Evolutionary conservation across 2,113 vertebrate species (phyloP), one percentile per base, ranked within the genome.

Genomic region (Cynocephalus volans): DNA sequence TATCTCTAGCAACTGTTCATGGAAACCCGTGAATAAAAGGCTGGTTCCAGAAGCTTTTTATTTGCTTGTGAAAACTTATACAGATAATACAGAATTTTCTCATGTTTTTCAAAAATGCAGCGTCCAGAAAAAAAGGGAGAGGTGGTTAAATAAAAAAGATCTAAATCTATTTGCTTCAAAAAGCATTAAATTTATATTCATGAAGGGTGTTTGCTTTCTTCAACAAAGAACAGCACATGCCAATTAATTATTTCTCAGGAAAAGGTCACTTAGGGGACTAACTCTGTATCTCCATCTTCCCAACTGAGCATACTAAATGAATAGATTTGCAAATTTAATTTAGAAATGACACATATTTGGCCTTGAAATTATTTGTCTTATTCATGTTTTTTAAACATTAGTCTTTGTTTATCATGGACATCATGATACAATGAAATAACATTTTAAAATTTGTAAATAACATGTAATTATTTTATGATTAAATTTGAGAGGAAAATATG

Each of bases 211-310:
- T 98, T 96, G 77, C n/a, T 19, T 97, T 98, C 92, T 97, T 98
- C 98, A 97, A 97, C 91, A 98, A 98, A 96, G 87, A 82, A 89
- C 14, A 77, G 92, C 80, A 97, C 82, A 96, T 97, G 88, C 60
- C 93, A 98, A 97, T 98, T 98, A 98, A 97, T 98, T 98, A 98
- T 95, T 98, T 97, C 97, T 97, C 81, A 70, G 80, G 90, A 72
- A 96, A 93, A 98, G 84, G 90, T 98, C 82, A 45, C 92, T 96
- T 96, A 62, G 97, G 94, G 97, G 96, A 97, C 97, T 94, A 97
- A 93, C 96, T 96, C 93, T 97, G 62, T 62, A 54, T 1, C 54
- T 92, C 88, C 15, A 0, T 70, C 97, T 98, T 98, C 84, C 88
- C 54, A 72, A 81, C 1, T 85, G 70, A 98, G 82, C 76, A 96